Base-by-base conservation (phyloP, 1,140 invertebrate species). In the Cherax destructor region DNA sequence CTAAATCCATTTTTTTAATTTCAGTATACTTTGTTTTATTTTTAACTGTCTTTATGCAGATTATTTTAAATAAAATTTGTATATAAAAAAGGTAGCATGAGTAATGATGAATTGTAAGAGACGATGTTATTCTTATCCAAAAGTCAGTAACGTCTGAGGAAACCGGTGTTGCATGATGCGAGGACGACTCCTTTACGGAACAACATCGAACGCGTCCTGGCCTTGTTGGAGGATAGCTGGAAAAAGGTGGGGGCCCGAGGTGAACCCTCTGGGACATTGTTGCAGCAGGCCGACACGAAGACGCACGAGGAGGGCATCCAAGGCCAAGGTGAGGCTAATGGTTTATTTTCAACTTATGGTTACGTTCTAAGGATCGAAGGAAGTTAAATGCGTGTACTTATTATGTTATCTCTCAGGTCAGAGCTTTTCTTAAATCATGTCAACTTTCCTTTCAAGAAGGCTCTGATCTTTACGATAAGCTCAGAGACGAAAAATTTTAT, bases 141-240 rank as follows among this genome's bases (percentile, higher is more conserved):
- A 77, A 69, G 24, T 83, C 56, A 4, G 59, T 84, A 5, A 7
- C 83, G 18, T 79, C 72, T 6, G 88, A 91, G n/a, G 88, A 91
- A 47, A 91, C 76, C 52, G 6, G 88, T 85, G 30, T 74, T 91
- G 88, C 21, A 80, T 47, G 13, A 91, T 91, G 88, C 81, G 88
- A 91, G 61, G 88, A 91, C 88, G 88, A 91, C 81, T 11, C 74
- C 1, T 59, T 56, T 91, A 41, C 50, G 83, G 59, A 56, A 56
- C 50, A 85, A 83, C 41, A 69, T 16, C 47, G 83, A 72, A 7
- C 30, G 50, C 0, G 76, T 91, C 9, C n/a, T 91, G 69, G 49
- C 72, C 16, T 47, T 91, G 69, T 24, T 91, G 69, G 83, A 91
- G 65, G 83, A 90, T 7, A 81, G 77, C 65, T 92, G 92, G 92